phyloP scores from a whole-genome alignment of 2,888 invertebrate genomes.

The Homarus gammarus region DNA sequence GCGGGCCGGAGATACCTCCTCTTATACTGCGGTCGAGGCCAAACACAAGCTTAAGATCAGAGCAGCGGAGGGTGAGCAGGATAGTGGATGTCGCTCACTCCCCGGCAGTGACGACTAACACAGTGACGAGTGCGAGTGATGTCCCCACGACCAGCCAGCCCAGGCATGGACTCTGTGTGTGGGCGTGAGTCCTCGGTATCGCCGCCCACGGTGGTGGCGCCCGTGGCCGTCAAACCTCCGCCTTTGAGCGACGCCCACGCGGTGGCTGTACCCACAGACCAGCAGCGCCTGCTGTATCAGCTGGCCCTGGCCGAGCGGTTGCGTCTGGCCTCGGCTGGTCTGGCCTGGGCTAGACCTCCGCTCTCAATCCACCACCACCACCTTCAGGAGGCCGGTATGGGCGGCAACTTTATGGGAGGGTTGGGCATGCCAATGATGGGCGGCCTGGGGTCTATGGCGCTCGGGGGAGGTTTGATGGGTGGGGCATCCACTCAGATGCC shows the following conservation, averaged over 20 bases:
- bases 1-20: conserved; percentile 9
- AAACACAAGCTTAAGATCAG: background rate
- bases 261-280: conserved; percentile 42
- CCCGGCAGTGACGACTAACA: background rate
- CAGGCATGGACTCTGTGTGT: conserved; percentile 72
- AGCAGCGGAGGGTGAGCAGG: conserved; percentile 10
- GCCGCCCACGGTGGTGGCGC: conserved; percentile 70
- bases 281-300: conserved; percentile 86
- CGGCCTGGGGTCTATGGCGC: conserved; percentile 29
- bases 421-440: conserved; percentile 40
- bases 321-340: conserved; percentile 81
- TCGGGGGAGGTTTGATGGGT: conserved; percentile 20
- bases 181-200: conserved; percentile 71
- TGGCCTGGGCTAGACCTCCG: conserved; percentile 63
- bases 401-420: conserved; percentile 34
- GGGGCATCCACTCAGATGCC: background rate
- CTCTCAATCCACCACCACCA: conserved; percentile 34
- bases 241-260: conserved; percentile 46
- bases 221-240: conserved; percentile 71
- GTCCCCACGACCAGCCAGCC: conserved; percentile 51
- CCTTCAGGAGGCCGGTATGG: conserved; percentile 34
- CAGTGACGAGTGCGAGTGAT: conserved; percentile 25
- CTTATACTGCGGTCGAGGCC: background rate
- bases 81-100: background rate
- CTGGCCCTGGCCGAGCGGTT: conserved; percentile 92